These are phyloP conservation scores for Chamaea fasciata DNA, from an alignment of 2,113 vertebrate species.

Conservation along the genomic window DNA sequence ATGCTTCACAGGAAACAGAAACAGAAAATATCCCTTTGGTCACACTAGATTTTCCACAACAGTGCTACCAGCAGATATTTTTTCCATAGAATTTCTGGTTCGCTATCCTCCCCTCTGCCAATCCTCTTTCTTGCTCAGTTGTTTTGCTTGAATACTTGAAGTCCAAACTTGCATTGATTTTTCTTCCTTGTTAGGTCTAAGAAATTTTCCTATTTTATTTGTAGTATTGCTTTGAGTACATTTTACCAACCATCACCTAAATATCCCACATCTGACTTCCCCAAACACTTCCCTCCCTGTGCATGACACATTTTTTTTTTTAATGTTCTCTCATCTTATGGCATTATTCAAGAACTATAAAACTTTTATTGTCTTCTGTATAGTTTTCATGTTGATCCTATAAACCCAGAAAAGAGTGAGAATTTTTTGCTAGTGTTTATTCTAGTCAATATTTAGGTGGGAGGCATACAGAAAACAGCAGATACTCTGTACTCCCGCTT, in stretches of 20 bases:
- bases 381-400: not conserved
- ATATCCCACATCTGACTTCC: not conserved
- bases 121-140: not conserved
- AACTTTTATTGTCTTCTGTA: not conserved
- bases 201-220: not conserved
- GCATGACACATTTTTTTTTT: not conserved
- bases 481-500: not conserved
- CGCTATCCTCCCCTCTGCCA: not conserved
- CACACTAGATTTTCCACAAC: not conserved
- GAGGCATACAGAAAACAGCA: not conserved
- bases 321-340: not conserved
- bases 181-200: not conserved
- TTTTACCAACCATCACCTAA: not conserved
- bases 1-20: not conserved
- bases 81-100: not conserved
- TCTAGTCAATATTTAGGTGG: not conserved
- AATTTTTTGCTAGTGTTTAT: not conserved
- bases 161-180: not conserved
- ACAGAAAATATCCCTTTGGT: not conserved
- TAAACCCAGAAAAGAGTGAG: not conserved
- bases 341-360: not conserved
- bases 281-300: fast-evolving
- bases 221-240: not conserved
- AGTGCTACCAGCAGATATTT: not conserved
- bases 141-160: not conserved